Percentiles rank a stretch among this genome's conserved stretches.
phyloP scores from a whole-genome alignment of 53 echinoderm and acorn worm genomes.

The Stichopus horrens region DNA sequence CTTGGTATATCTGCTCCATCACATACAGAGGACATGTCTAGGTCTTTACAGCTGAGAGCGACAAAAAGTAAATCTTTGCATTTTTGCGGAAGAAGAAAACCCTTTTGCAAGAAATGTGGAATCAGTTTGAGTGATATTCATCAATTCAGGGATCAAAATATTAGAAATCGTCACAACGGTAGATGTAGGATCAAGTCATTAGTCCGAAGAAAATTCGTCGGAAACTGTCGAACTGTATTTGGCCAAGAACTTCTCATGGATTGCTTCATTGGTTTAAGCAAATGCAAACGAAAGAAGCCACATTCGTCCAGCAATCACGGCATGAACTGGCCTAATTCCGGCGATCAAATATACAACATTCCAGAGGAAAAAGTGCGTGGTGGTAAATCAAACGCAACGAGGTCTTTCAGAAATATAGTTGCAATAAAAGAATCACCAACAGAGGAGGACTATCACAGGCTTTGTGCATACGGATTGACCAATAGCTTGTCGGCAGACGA shows the following conservation, averaged over 20 bases:
- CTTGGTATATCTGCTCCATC: background rate
- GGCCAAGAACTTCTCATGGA: constrained; percentile 22
- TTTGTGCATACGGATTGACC: constrained; percentile 29
- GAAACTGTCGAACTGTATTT: constrained; percentile 25
- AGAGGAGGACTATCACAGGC: constrained; percentile 7
- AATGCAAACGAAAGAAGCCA: background rate
- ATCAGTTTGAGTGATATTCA: constrained; percentile 38
- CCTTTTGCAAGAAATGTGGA: constrained; percentile 39
- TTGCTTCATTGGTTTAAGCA: constrained; percentile 18
- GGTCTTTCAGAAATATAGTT: constrained; percentile 43
- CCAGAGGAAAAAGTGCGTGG: constrained; percentile 7
- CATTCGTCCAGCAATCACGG: background rate
- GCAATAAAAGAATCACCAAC: constrained; percentile 40
- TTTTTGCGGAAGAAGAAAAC: background rate
- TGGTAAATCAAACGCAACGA: background rate
- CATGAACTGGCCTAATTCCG: background rate
- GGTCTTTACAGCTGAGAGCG: background rate
- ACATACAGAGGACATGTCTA: background rate
- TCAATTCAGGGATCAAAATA: constrained; percentile 22
- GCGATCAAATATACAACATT: background rate
- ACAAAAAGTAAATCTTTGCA: background rate
- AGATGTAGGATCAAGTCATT: constrained; percentile 5
- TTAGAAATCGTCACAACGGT: constrained; percentile 21
- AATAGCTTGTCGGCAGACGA: background rate
- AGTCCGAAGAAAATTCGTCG: constrained; percentile 9